Base-by-base conservation (phyloP, 1,140 invertebrate species). In the Lepidurus couesii region DNA sequence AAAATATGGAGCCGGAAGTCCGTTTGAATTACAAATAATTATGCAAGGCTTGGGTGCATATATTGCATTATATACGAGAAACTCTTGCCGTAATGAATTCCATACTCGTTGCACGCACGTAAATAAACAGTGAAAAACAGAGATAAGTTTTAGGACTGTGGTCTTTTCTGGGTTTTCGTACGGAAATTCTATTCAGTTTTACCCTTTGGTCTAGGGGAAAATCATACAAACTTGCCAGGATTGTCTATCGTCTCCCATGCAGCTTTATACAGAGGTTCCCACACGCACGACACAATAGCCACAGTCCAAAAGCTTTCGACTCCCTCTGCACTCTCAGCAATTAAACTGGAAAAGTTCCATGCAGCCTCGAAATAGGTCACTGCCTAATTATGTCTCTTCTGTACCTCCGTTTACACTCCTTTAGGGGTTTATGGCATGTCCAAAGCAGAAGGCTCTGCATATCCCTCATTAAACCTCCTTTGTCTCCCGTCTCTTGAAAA, bases 251-350 rank as follows among this genome's bases (percentile, higher is more conserved):
- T 34, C 34, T 34, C 34, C 34, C 34, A 34, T 34, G 34, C 34
- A 34, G 34, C 34, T 34, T 34, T 34, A 34, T 34, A 34, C 34
- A 4, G 34, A 34, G 34, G 34, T 34, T 34, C 34, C 34, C 34
- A 34, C 34, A 34, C 34, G 34, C 34, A 34, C 34, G 34, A 34
- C 44, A 42, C 42, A 75, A 26, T 44, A 75, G 26, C 75, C 75
- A 75, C 74, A 75, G 42, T 44, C 42, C 75, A 75, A 75, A 75
- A 75, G 75, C 75, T 75, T 34, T 34, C 34, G 34, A 34, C 34
- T 34, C 21, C 53, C 21, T 65, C 21, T 65, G 53, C 53, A 65
- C 53, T 65, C 53, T 16, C 9, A 65, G 53, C 53, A 65, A 65
- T 65, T 65, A 65, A 65, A 65, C 53, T 65, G 53, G 53, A 65